A percentile compares a stretch with the other conserved stretches of the same genome.
phyloP scores from a whole-genome alignment of 1,140 invertebrate genomes.

The Cotesia typhae region DNA sequence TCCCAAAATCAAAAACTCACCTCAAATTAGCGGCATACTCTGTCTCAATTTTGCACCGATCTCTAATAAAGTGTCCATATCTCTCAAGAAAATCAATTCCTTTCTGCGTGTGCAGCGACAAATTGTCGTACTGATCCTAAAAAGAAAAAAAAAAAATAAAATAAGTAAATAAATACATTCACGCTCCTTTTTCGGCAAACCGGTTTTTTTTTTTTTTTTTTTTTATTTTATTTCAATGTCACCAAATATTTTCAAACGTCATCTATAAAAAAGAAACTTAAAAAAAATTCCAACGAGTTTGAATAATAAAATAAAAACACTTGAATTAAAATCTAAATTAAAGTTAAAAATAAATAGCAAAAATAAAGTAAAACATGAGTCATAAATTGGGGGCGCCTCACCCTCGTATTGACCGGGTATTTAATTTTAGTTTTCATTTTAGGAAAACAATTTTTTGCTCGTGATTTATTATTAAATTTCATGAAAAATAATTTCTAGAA shows the following conservation, averaged over 20 bases:
- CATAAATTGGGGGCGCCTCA: conserved; percentile 55
- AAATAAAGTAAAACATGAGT: conserved; percentile 48
- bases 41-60: conserved; percentile 91
- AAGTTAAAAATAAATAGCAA: background rate
- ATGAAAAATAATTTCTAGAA: background rate
- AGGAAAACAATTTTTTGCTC: background rate
- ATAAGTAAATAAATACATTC: too few relatives aligned
- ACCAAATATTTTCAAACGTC: too few relatives aligned
- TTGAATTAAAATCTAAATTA: background rate
- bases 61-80: conserved; percentile 93
- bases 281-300: too few relatives aligned
- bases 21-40: conserved; percentile 96
- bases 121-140: conserved; percentile 98
- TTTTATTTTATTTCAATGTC: too few relatives aligned
- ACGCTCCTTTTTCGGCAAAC: conserved; percentile 7
- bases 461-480: background rate
- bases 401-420: conserved; percentile 55
- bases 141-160: conserved; percentile 52
- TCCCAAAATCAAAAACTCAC: conserved; percentile 64
- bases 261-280: too few relatives aligned
- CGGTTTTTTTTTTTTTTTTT: conserved; percentile 1
- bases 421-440: conserved; percentile 11
- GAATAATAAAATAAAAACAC: too few relatives aligned
- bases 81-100: conserved; percentile 97
- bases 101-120: conserved; percentile 93